Evolutionary conservation across 92 coral and sea anemone genomes (phyloP), one percentile per base, ranked within the genome.

Genomic region (Palythoa caribaeorum): DNA sequence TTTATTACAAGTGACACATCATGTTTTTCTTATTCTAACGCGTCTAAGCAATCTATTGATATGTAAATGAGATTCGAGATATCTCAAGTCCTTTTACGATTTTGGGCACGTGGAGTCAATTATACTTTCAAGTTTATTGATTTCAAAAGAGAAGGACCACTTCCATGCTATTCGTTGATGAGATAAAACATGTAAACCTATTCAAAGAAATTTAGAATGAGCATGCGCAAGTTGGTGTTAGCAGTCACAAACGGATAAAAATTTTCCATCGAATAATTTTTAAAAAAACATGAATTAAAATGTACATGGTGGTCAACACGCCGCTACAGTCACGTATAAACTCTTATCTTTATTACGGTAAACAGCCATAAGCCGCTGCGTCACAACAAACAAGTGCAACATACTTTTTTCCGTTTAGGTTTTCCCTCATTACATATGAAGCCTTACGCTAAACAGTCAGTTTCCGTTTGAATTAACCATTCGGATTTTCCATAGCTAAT

Each of bases 41-140:
- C 28, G 66, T 57, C 28, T 52, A 21, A 68, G 36, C 35, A 35
- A 13, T 11, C 57, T 51, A 65, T 66, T 81, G 74, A 65, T 81
- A 81, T 81, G 86, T 66, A 81, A 66, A 81, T 81, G 60, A 65
- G 60, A 19, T 50, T 66, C 62, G 38, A 62, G 83, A 52, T 35
- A 54, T 12, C 68, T 28, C 53, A 77, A 77, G 80, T 76, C 83
- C 69, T 75, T 52, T 77, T 77, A 77, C 35, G 19, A 52, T 52
- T 88, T 83, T 84, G 79, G 94, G 90, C 94, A 88, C 92, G 94
- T 89, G 94, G 87, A 89, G 90, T 84, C 86, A 88, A 91, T 91
- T 88, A 88, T 66, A 37, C 60, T 66, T 66, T 62, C 40, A 36
- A 81, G 44, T 81, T 66, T 21, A 21, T 65, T 65, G 47, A 57